These are phyloP conservation scores for Caradrina clavipalpis DNA, from an alignment of 2,888 invertebrate species.

Conservation along the genomic window DNA sequence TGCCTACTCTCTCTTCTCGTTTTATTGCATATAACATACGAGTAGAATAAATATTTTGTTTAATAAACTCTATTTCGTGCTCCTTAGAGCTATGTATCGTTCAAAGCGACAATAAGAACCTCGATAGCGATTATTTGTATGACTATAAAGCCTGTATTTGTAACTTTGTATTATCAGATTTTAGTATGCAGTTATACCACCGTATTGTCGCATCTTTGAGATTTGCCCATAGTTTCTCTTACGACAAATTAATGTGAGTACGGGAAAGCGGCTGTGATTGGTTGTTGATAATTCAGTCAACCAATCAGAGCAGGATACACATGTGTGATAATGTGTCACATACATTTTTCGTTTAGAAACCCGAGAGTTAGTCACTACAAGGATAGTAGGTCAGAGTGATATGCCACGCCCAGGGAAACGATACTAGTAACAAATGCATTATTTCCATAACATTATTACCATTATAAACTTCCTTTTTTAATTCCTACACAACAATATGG, in stretches of 20 bases:
- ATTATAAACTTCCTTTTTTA: background rate
- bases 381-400: background rate
- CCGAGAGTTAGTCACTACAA: background rate
- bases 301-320: too few species aligned
- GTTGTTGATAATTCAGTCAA: too few species aligned
- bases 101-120: slow-evolving; percentile 5
- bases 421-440: too few species aligned
- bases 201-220: background rate
- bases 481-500: background rate
- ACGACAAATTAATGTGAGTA: too few species aligned
- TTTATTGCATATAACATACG: background rate
- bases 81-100: background rate
- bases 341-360: too few species aligned
- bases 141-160: background rate
- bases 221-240: too few species aligned
- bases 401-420: too few species aligned
- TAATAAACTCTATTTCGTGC: slow-evolving; percentile 8
- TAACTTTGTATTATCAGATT: slow-evolving; percentile 4
- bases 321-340: too few species aligned
- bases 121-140: background rate
- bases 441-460: too few species aligned
- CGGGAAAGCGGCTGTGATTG: too few species aligned
- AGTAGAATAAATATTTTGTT: background rate
- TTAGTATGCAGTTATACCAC: background rate
- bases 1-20: background rate